Conservation (phyloP, 2,888 invertebrate species). For the Cryptus armator region DNA sequence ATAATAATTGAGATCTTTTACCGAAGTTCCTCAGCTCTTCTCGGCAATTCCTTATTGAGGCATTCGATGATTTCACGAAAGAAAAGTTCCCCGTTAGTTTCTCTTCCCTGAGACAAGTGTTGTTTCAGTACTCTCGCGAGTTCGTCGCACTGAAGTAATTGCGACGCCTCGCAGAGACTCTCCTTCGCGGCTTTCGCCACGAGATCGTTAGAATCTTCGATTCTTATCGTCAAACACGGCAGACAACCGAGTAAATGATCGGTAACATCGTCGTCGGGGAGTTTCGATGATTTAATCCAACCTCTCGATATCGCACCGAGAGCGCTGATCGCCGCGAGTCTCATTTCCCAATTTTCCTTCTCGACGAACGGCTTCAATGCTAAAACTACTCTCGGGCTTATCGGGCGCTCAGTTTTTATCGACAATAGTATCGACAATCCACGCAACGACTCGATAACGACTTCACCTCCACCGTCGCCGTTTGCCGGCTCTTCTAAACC, state of each 20-base stretch:
- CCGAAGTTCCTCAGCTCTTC: conserved; percentile 81
- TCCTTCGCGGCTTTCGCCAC: conserved; percentile 78
- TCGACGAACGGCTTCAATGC: conserved; percentile 82
- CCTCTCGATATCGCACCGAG: conserved; percentile 76
- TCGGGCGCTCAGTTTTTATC: conserved; percentile 74
- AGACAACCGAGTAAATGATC: conserved; percentile 81
- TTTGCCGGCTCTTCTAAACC: conserved; percentile 80
- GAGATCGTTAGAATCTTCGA: conserved; percentile 77
- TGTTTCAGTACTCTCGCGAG: conserved; percentile 73
- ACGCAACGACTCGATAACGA: conserved; percentile 80
- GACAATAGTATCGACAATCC: conserved; percentile 79
- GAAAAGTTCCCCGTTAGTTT: conserved; percentile 75
- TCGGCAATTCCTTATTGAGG: conserved; percentile 77
- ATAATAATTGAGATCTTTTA: conserved; percentile 50
- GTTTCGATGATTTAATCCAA: conserved; percentile 74
- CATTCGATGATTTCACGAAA: conserved; percentile 76
- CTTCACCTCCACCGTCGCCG: conserved; percentile 78
- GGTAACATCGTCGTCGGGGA: conserved; percentile 76
- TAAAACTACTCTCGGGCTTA: conserved; percentile 80
- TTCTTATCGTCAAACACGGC: conserved; percentile 79
- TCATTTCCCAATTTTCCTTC: conserved; percentile 81
- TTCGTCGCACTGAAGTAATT: conserved; percentile 75
- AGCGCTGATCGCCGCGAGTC: conserved; percentile 79
- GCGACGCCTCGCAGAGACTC: conserved; percentile 75
- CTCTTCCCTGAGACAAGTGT: conserved; percentile 73